Percentiles rank a stretch among this genome's conserved stretches.
Evolutionary conservation across 1,140 invertebrate species (phyloP).

Genomic region (Penaeus indicus): DNA sequence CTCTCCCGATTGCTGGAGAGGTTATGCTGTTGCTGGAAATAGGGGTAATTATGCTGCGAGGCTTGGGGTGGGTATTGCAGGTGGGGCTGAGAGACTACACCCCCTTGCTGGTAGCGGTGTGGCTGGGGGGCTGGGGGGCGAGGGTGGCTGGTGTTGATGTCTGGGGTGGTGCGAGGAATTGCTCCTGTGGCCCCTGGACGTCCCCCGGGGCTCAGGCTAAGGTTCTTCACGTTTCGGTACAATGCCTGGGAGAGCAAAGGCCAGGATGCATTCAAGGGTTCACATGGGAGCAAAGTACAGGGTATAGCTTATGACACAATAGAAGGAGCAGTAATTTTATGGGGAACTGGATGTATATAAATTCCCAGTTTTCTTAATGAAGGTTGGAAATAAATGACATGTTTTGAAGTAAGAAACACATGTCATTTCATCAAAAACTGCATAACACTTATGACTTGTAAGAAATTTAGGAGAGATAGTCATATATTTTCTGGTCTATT

Average conservation of each 20-base stretch:
- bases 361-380: too few species aligned
- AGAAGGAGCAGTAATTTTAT: too few species aligned
- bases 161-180: conserved; percentile 25
- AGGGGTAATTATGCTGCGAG: conserved; percentile 47
- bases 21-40: conserved; percentile 36
- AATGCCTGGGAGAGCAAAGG: conserved; percentile 41
- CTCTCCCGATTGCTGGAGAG: conserved; percentile 37
- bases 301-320: too few species aligned
- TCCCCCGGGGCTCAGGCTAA: conserved; percentile 51
- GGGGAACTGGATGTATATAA: too few species aligned
- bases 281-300: background rate
- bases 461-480: too few species aligned
- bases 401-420: too few species aligned
- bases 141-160: conserved; percentile 16
- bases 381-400: too few species aligned
- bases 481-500: too few species aligned
- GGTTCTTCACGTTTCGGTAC: conserved; percentile 58
- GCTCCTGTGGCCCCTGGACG: conserved; percentile 20
- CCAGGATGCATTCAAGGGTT: background rate
- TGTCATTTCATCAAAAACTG: too few species aligned
- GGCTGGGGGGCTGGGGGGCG: conserved; percentile 27
- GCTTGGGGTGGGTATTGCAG: conserved; percentile 15
- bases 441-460: too few species aligned
- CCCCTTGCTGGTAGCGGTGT: background rate
- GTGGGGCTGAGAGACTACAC: conserved; percentile 8